Percentiles rank a stretch among this genome's conserved stretches.
phyloP scores from a whole-genome alignment of 2,888 invertebrate genomes.

The Epinotia ramella region DNA sequence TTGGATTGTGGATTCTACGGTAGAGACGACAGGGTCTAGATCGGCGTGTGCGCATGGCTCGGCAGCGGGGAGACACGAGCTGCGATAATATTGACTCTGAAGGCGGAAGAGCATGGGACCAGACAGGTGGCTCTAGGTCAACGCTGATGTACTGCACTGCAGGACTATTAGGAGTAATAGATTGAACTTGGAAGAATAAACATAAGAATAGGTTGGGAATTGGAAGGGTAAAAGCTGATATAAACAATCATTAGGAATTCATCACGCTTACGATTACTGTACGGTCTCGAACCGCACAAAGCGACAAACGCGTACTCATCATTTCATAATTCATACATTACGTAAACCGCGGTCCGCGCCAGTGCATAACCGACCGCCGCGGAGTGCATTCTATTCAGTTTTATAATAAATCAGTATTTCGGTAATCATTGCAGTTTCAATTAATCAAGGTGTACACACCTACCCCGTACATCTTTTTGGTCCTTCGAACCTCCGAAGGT shows the following conservation, averaged over 20 bases:
- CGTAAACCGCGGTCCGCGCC: too few relatives aligned
- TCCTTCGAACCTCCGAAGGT: too few relatives aligned
- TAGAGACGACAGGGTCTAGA: background rate
- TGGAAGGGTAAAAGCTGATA: background rate
- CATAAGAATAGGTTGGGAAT: background rate
- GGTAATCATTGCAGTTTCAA: too few relatives aligned
- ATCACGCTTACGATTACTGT: too few relatives aligned
- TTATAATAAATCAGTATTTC: too few relatives aligned
- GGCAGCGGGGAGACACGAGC: background rate
- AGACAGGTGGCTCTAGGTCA: conserved; percentile 31
- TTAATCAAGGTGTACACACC: too few relatives aligned
- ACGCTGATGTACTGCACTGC: background rate
- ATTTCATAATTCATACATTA: too few relatives aligned
- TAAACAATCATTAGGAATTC: background rate
- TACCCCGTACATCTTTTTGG: too few relatives aligned
- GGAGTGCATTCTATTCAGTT: too few relatives aligned
- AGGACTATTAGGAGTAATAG: conserved; percentile 2
- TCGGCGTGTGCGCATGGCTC: background rate
- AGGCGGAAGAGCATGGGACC: conserved; percentile 37
- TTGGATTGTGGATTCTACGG: background rate
- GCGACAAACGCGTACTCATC: too few relatives aligned
- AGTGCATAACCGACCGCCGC: too few relatives aligned
- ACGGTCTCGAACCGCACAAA: too few relatives aligned
- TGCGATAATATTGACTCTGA: conserved; percentile 33
- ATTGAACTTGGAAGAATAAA: conserved; percentile 8